Conservation (phyloP, 1,140 invertebrate genomes). For the Procambarus virginalis region DNA sequence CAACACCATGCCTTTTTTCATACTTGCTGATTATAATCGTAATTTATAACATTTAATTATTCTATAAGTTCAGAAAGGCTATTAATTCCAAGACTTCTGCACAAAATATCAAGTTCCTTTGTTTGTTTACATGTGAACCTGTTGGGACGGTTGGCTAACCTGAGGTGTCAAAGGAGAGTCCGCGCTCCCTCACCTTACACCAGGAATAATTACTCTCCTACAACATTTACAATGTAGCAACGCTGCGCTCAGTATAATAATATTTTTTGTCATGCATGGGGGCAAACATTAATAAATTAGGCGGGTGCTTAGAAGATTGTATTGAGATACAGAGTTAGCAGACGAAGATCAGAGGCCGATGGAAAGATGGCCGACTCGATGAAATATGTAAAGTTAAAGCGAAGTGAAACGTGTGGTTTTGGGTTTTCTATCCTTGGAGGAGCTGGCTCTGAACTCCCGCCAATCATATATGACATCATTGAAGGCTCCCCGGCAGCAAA, state of each 20-base stretch:
- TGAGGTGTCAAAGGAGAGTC: slow-evolving; percentile 23
- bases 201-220: neutral
- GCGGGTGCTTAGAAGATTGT: neutral
- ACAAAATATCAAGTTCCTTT: neutral
- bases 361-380: slow-evolving; percentile 64
- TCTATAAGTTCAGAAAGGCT: neutral
- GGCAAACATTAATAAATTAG: neutral
- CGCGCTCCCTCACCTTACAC: neutral
- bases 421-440: slow-evolving; percentile 91
- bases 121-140: slow-evolving; percentile 49
- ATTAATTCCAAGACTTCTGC: neutral
- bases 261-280: neutral
- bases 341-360: slow-evolving; percentile 36
- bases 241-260: neutral
- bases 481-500: slow-evolving; percentile 92
- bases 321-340: neutral
- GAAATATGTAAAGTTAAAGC: slow-evolving; percentile 70
- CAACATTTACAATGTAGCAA: neutral
- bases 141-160: slow-evolving; percentile 33
- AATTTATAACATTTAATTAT: neutral
- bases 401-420: slow-evolving; percentile 78
- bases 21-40: neutral
- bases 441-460: slow-evolving; percentile 84
- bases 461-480: slow-evolving; percentile 92
- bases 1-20: neutral